Percentiles rank a stretch among this genome's conserved stretches.
Evolutionary conservation across 1,140 invertebrate species (phyloP).

Genomic region (Bicyclus anynana): DNA sequence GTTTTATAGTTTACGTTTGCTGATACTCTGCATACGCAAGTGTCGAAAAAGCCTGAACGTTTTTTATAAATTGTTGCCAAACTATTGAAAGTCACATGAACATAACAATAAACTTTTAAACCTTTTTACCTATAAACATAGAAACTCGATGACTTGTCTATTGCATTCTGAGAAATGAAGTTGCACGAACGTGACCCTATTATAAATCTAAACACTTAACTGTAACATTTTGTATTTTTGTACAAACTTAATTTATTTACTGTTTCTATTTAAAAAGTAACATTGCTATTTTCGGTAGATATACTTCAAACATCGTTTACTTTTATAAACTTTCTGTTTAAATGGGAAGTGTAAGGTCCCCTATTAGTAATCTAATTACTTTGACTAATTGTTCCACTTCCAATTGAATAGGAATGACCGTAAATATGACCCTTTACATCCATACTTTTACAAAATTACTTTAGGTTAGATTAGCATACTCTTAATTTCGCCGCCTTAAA

Average conservation of each 20-base stretch:
- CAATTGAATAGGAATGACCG: too few relatives aligned
- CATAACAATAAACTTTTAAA: background rate
- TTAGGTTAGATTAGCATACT: too few relatives aligned
- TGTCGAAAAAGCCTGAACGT: too few relatives aligned
- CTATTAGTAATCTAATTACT: too few relatives aligned
- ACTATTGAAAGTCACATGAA: background rate
- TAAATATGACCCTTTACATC: too few relatives aligned
- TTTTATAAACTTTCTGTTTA: too few relatives aligned
- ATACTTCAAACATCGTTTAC: background rate
- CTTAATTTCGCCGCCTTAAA: too few relatives aligned
- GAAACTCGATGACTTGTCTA: background rate
- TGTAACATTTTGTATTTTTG: constrained; percentile 1
- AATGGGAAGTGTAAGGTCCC: too few relatives aligned
- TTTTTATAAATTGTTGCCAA: background rate
- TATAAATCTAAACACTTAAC: constrained; percentile 3
- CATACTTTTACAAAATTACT: too few relatives aligned
- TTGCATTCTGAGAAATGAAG: constrained; percentile 1
- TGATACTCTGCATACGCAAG: too few relatives aligned
- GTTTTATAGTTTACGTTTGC: too few relatives aligned
- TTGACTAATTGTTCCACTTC: too few relatives aligned
- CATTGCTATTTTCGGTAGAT: background rate
- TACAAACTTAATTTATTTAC: background rate
- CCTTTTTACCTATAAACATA: background rate
- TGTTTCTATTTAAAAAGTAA: background rate
- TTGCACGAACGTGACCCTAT: constrained; percentile 5